Evolutionary conservation across 2,888 invertebrate genomes (phyloP), one percentile per base, ranked within the genome.

Genomic region (Serripes groenlandicus): DNA sequence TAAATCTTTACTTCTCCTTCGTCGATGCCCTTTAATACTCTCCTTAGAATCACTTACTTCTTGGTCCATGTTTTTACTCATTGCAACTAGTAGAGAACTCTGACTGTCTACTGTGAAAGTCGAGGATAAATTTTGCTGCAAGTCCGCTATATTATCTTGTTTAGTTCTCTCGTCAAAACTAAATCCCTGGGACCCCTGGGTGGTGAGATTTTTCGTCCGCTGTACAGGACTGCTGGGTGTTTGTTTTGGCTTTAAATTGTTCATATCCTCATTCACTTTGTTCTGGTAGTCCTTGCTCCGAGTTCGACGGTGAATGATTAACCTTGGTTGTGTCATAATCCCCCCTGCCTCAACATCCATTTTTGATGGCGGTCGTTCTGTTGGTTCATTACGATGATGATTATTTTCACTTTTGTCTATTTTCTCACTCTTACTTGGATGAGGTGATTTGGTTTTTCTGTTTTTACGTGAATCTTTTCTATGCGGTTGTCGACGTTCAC

Each of bases 71-170:
- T 87, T 80, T 62, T 87, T 89, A 78, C 78, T 87, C 60, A 91
- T 81, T 64, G 88, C 90, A 60, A 88, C 83, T 37, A 92, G 70
- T 68, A 89, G 86, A 30, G 91, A 92, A 68, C 85, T 88, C 62
- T 88, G 89, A 56, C 90, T 89, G 49, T 92, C 91, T 21, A 92
- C 79, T 42, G 91, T 91, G 77, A 91, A 91, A 7, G 91, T 92
- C 56, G 90, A 91, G 11, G 92, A 91, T 82, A 92, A 37, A 78
- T 86, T 87, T 49, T 79, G 78, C 64, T 81, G 81, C 5, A 80
- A 79, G 32, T 79, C 78, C 26, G 60, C 69, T 28, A 66, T 68
- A 68, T 74, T 80, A 18, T 85, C 87, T 52, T 72, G 37, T 54
- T 71, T 81, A 70, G 70, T 81, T 34, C 75, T 54, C 18, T 77